These are phyloP conservation scores for Urophycis tenuis DNA, from an alignment of 2,797 vertebrate species.

Conservation along the genomic window DNA sequence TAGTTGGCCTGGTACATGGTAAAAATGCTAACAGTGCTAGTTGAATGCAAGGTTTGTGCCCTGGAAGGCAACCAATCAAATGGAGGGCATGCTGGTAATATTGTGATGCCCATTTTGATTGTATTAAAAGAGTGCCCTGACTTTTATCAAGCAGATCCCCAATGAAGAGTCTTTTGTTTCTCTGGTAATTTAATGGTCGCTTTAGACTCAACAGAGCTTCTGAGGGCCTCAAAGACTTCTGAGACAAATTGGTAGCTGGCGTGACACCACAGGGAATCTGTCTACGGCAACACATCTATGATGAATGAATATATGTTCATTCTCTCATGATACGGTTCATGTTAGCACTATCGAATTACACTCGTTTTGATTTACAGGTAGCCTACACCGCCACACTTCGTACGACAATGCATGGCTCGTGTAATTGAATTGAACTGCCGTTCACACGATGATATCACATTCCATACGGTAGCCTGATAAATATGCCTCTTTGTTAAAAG, in stretches of 20 bases:
- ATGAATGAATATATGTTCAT: not conserved
- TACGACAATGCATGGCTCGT: not conserved
- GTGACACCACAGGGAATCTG: not conserved
- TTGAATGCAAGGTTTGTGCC: not conserved
- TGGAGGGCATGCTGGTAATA: not conserved
- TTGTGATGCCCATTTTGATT: not conserved
- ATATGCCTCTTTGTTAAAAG: not conserved
- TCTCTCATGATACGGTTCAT: no score
- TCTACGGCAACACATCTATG: not conserved
- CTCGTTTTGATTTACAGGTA: not conserved
- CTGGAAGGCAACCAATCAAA: not conserved
- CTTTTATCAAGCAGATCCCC: not conserved
- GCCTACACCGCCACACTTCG: not conserved
- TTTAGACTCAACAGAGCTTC: not conserved
- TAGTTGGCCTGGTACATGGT: not conserved
- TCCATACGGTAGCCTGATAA: constrained; percentile 5
- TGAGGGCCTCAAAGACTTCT: not conserved
- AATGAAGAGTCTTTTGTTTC: not conserved
- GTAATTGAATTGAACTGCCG: not conserved
- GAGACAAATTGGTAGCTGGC: not conserved
- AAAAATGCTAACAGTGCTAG: not conserved
- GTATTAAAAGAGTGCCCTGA: not conserved
- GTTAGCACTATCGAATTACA: not conserved
- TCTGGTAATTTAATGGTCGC: not conserved
- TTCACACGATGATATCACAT: not conserved